Conservation (phyloP, 2,888 invertebrate species). For the Agrochola lychnidis region DNA sequence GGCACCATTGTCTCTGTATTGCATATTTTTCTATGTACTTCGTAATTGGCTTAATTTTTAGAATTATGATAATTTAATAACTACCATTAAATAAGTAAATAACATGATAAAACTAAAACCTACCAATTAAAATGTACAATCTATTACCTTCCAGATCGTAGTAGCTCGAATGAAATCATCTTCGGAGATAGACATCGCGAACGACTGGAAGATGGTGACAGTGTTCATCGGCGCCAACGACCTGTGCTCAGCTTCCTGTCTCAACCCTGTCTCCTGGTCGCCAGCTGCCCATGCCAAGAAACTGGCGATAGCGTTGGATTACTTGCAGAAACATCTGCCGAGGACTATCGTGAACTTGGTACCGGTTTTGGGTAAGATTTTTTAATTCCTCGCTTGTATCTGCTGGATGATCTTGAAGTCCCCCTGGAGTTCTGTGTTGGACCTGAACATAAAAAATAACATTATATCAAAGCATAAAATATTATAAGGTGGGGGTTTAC, state of each 20-base stretch:
- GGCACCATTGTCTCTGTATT: too few species aligned
- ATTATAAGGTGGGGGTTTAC: too few species aligned
- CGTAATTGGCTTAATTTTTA: too few species aligned
- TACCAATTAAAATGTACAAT: neutral
- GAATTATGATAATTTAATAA: too few species aligned
- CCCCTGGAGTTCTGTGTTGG: too few species aligned
- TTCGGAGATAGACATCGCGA: constrained; percentile 90
- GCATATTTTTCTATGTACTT: too few species aligned
- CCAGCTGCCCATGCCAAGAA: constrained; percentile 91
- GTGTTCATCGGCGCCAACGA: constrained; percentile 94
- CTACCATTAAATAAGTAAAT: too few species aligned
- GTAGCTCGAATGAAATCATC: constrained; percentile 92
- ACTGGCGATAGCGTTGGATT: constrained; percentile 92
- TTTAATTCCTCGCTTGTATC: too few species aligned
- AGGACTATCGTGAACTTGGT: constrained; percentile 93
- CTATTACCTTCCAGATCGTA: constrained; percentile 87
- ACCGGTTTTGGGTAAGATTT: constrained; percentile 92
- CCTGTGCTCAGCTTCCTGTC: constrained; percentile 93
- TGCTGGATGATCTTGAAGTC: too few species aligned
- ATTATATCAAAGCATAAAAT: too few species aligned
- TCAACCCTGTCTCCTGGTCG: constrained; percentile 91
- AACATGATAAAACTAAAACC: neutral
- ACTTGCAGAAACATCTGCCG: constrained; percentile 92
- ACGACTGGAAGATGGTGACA: constrained; percentile 95
- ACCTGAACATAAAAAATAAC: too few species aligned